Base-by-base conservation (phyloP, 1,140 invertebrate species). In the Eupristina koningsbergeri region DNA sequence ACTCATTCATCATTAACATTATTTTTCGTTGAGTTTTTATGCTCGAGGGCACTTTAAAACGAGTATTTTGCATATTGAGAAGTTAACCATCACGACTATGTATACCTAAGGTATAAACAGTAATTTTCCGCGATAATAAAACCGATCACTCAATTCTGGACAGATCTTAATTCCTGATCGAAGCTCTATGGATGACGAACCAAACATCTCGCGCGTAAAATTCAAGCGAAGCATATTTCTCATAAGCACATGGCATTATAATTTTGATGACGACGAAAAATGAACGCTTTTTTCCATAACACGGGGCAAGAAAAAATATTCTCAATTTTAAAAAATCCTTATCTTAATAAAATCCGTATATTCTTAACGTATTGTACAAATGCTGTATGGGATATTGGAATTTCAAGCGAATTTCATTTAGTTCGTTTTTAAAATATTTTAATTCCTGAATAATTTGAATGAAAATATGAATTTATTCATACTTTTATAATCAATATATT, bases 61-160 rank as follows among this genome's bases (percentile, higher is more conserved):
- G 61, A 67, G 58, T 67, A 67, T 79, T 64, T 47, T 64, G 77
- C 77, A 69, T 67, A 69, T 79, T 79, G 77, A 79, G 41, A 79
- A 79, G 77, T 79, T 29, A 36, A 36, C 8, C 31, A 7, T 15
- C 15, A 19, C 39, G n/a, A 36, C 31, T 50, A 39, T 36, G 31
- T 77, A 77, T 61, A 36, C 34, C 29, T 39, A 39, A 77, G 41
- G 41, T 41, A 63, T 67, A 79, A 79, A 69, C 11, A 69, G 41
- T 36, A 47, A 80, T 80, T 80, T 77, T 61, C 53, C 75, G 9
- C 31, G 47, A 39, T 36, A 0, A 7, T 53, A 45, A 47, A 50
- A 36, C n/a, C 77, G 61, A 79, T 64, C 77, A 34, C 29, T 77
- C 53, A 77, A 58, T 61, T 34, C n/a, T 3, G 34, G 77, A 79